Base-by-base conservation (phyloP, 2,888 invertebrate species). In the Sipunculus nudus region DNA sequence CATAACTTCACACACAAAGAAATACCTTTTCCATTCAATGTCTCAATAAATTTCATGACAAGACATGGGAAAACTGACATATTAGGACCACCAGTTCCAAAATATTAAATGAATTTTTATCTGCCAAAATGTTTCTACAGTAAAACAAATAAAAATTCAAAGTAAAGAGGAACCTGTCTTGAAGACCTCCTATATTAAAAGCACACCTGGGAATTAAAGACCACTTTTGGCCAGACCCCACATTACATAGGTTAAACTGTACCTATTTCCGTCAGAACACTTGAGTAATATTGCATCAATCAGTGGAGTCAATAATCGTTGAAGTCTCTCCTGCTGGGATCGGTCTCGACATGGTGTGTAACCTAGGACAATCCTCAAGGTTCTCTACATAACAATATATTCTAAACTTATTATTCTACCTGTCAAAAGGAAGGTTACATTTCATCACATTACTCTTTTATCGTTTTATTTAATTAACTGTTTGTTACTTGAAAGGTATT, bases 201-300 rank as follows among this genome's bases (percentile, higher is more conserved):
- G n/a, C n/a, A n/a, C n/a, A n/a, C n/a, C n/a, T n/a, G n/a, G n/a
- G n/a, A n/a, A n/a, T n/a, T n/a, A n/a, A n/a, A n/a, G n/a, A n/a
- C n/a, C n/a, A n/a, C n/a, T n/a, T n/a, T n/a, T 38, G 41, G 6
- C 25, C 10, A 21, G n/a, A 5, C n/a, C 28, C 53, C 38, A n/a
- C 23, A 8, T n/a, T n/a, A n/a, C n/a, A n/a, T n/a, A n/a, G 48
- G 5, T 54, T 29, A 25, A 26, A n/a, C 3, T 28, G 2, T 52
- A 2, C 2, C 21, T 21, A 28, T 21, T 16, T 3, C 84, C 29
- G 71, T 85, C 85, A 1, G 84, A 83, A 70, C 85, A 84, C 63
- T 84, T 84, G 54, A 81, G 69, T 32, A 85, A 74, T 25, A 85
- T 75, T 5, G 80, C 77, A 61, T 80, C 75, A 2, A 85, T 71